Evolutionary conservation across 2,113 vertebrate species (phyloP).

Genomic region (Petrocephalus zakoni): DNA sequence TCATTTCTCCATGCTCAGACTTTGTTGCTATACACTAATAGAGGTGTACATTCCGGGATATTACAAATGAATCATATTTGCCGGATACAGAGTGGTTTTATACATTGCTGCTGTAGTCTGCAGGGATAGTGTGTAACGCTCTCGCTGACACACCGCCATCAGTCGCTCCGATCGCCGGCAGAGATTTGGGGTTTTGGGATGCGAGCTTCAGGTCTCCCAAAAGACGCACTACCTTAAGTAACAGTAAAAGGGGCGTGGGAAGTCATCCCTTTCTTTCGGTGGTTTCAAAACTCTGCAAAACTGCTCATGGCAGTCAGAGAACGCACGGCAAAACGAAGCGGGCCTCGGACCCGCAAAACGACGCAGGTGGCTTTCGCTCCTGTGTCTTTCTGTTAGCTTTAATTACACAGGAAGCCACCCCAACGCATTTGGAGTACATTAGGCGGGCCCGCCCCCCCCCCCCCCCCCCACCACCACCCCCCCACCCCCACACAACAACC

Average conservation of each 20-base stretch:
- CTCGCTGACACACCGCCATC: not conserved
- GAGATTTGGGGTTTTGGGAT: not conserved
- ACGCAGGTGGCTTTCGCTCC: conserved; percentile 15
- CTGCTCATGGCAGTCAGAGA: not conserved
- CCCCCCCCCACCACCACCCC: not conserved
- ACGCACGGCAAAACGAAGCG: not conserved
- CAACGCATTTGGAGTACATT: conserved; percentile 13
- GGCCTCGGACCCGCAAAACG: not conserved
- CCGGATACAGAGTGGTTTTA: not conserved
- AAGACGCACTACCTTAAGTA: not conserved
- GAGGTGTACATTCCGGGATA: not conserved
- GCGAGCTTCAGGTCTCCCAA: not conserved
- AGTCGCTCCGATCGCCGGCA: not conserved
- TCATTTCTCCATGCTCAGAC: not conserved
- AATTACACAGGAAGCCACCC: not conserved
- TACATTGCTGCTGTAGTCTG: not conserved
- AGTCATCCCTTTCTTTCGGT: not conserved
- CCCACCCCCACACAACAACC: too few relatives aligned
- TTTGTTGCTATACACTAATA: not conserved
- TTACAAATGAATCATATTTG: not conserved
- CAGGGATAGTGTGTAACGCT: not conserved
- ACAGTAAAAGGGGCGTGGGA: not conserved
- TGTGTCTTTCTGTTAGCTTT: conserved; percentile 9
- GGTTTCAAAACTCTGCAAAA: conserved; percentile 18
- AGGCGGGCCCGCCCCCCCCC: too few relatives aligned